Conservation (phyloP, 1,140 invertebrate species). For the Pseudomyrmex dendroicus region DNA sequence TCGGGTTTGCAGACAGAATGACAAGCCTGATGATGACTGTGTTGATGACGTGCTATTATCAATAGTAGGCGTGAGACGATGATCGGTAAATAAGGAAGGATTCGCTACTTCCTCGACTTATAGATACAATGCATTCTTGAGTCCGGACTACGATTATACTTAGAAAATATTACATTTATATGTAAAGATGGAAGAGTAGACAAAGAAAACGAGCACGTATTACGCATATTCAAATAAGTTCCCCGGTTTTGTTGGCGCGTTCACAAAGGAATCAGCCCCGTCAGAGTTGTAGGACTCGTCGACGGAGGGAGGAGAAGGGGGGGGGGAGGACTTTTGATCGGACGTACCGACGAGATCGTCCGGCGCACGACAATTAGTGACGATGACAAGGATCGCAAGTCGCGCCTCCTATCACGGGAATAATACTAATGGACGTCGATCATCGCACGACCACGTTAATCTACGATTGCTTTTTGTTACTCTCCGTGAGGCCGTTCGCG, state of each 20-base stretch:
- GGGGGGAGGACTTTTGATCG: conserved; percentile 27
- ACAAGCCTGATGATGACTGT: neutral
- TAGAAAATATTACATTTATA: conserved; percentile 10
- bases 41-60: neutral
- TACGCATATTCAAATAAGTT: conserved; percentile 58
- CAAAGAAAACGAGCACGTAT: conserved; percentile 20
- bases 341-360: conserved; percentile 43
- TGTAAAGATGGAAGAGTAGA: conserved; percentile 17
- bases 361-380: conserved; percentile 57
- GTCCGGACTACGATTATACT: neutral
- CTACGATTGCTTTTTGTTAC: conserved; percentile 48
- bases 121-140: neutral
- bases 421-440: conserved; percentile 62
- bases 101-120: neutral
- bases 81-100: conserved; percentile 18
- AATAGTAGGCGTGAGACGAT: neutral
- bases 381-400: conserved; percentile 60
- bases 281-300: conserved; percentile 47
- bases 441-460: conserved; percentile 56
- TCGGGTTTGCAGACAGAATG: neutral
- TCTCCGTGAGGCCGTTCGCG: conserved; percentile 8
- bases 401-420: conserved; percentile 46
- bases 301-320: neutral
- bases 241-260: conserved; percentile 41
- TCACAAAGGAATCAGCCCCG: conserved; percentile 56